Percentiles rank a stretch among this genome's conserved stretches.
Conservation (phyloP, 2,113 vertebrate species). For the Urocitellus parryii region DNA sequence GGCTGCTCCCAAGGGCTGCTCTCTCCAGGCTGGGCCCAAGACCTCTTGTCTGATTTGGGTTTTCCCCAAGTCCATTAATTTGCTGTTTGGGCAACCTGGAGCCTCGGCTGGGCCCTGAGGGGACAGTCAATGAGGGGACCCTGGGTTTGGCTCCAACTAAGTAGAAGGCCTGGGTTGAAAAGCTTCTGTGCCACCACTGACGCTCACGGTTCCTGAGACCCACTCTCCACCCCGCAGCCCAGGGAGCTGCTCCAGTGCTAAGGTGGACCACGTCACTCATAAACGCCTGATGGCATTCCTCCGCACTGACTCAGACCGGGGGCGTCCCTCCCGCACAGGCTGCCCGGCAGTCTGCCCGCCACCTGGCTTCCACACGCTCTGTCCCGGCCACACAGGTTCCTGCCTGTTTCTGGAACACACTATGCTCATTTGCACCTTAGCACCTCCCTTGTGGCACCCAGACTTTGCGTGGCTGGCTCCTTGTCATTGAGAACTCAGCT, state of each 20-base stretch:
- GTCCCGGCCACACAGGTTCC: fast-evolving
- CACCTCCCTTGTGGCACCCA: background rate
- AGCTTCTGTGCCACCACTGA: background rate
- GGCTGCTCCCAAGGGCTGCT: background rate
- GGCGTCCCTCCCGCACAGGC: no score
- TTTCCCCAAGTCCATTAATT: background rate
- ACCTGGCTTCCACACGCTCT: background rate
- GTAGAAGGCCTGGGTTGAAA: background rate
- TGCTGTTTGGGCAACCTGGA: background rate
- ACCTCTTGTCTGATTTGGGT: background rate
- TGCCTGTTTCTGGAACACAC: background rate
- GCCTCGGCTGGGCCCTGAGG: background rate
- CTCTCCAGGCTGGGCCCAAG: background rate
- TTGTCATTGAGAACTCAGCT: background rate
- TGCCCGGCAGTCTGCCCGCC: no score
- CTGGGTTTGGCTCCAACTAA: background rate
- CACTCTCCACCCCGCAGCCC: background rate
- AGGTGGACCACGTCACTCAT: background rate
- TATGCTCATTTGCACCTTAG: fast-evolving
- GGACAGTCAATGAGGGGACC: background rate
- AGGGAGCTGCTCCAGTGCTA: background rate
- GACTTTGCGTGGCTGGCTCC: background rate
- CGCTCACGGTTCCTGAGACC: background rate
- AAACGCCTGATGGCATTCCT: background rate
- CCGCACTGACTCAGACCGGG: no score